Evolutionary conservation across 2,113 vertebrate species (phyloP), one percentile per base, ranked within the genome.

Genomic region (Hiodon alosoides): DNA sequence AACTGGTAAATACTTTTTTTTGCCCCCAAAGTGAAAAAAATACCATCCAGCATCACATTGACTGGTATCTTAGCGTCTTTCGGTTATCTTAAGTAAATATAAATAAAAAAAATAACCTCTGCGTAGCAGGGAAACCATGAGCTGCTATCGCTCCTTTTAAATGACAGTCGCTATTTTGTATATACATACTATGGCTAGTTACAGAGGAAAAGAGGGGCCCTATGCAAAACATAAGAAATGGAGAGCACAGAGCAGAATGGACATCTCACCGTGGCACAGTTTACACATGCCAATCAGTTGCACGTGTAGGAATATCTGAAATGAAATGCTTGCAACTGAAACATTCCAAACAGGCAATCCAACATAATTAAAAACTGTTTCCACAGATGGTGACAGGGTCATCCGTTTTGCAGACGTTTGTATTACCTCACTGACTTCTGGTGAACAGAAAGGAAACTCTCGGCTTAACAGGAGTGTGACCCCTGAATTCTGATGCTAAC

Each of bases 381-480:
- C 84, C 87, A 88, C 83, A 83, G 86, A 82, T 80, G 75, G 78
- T 76, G 86, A 89, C 86, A 85, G 80, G 83, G 72, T 81, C 84
- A 84, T 87, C 85, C 78, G 83, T 83, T 85, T 81, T 85, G 79
- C 76, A 57, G 76, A 55, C 4, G 71, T 54, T 67, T 78, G 80
- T 72, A 81, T 85, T 85, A 87, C 80, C 81, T 90, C 79, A 81
- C 82, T 71, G 83, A 9, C 75, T 66, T 80, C 79, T 84, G 80
- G 71, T 83, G 77, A 71, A 16, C 83, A 59, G 72, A 17, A 71
- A 80, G 72, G 72, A 83, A 71, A 84, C 86, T 79, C 76, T 59
- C 73, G 50, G 52, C 8, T 52, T 8, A 31, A 31, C 31, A 31
- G 31, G 31, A 31, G 31, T 31, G 31, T 31, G 31, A 31, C 31